Base-by-base conservation (phyloP, 1,140 invertebrate genomes). In the Neodiprion pinetum region DNA sequence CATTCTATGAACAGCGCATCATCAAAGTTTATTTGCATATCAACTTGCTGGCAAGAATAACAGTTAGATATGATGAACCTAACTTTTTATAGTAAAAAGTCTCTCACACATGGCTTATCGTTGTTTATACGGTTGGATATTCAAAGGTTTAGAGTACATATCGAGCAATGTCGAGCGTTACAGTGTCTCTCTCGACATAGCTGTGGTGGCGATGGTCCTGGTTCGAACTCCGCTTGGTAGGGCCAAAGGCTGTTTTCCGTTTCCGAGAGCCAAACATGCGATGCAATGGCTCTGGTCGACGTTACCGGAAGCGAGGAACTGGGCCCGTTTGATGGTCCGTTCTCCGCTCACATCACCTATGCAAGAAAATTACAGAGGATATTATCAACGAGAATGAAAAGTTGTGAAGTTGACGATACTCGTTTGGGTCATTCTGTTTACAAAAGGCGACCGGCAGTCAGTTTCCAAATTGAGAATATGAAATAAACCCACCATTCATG, bases 301-400 rank as follows among this genome's bases (percentile, higher is more conserved):
- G 67, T 66, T 68, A 61, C 48, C 49, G 80, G 76, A 75, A 83
- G 75, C 71, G 80, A 80, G 61, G 82, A 67, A 68, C 78, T 83
- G 75, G 72, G 71, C 75, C 78, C 78, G 69, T 86, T 83, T 66
- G 84, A 82, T 77, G 85, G 80, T 80, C 86, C 86, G 83, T 87
- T 86, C 87, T 89, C 88, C 83, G 88, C 88, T 90, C 88, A 90
- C 91, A 92, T 92, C 80, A 92, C 91, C 89, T 91, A 83, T 69
- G 88, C 61, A 77, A 47, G 7, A 71, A 40, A 17, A 49, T 70
- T 40, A 48, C 23, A 53, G 61, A 65, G 14, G 28, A 14, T 70
- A 14, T 72, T 65, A 40, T 40, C 28, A 40, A 40, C 28, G 28
- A 1, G 2, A 40, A 40, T 21, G 17, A 21, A 21, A 21, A 21